Conservation (phyloP, 1,140 invertebrate species). For the Planococcus citri region DNA sequence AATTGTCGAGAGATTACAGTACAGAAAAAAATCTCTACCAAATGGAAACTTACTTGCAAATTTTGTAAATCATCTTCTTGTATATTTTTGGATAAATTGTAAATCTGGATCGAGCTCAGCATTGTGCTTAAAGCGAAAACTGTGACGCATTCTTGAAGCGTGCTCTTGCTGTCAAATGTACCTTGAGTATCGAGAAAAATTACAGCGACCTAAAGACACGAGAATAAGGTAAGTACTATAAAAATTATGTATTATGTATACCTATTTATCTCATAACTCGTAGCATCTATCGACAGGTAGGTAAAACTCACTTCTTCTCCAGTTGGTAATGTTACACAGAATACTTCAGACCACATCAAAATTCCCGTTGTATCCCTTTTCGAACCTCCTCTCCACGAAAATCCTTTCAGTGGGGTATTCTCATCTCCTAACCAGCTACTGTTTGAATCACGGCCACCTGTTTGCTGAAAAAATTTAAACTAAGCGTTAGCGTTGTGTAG, state of each 20-base stretch:
- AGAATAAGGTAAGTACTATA: conserved; percentile 5
- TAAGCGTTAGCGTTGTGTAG: too few species aligned
- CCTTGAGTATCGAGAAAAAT: conserved; percentile 95
- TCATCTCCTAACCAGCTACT: conserved; percentile 56
- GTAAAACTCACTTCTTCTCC: conserved; percentile 56
- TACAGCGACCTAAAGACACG: conserved; percentile 59
- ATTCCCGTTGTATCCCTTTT: conserved; percentile 92
- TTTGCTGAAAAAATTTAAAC: too few species aligned
- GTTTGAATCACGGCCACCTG: conserved; percentile 15
- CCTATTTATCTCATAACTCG: too few species aligned
- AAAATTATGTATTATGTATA: too few species aligned
- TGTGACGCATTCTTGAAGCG: conserved; percentile 89
- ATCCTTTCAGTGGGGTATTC: conserved; percentile 57
- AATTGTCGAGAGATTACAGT: too few species aligned
- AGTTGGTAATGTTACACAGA: conserved; percentile 58
- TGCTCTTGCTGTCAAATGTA: conserved; percentile 91
- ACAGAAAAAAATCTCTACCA: too few species aligned
- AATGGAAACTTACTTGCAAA: conserved; percentile 54
- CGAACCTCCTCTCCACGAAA: conserved; percentile 87
- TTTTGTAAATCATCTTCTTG: conserved; percentile 94
- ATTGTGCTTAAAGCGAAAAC: conserved; percentile 92
- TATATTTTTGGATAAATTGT: conserved; percentile 89
- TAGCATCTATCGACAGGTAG: too few species aligned
- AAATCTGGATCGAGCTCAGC: conserved; percentile 92
- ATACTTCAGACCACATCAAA: conserved; percentile 89